These are phyloP conservation scores for Archilochus colubris DNA, from an alignment of 2,113 vertebrate genomes.

Conservation along the genomic window DNA sequence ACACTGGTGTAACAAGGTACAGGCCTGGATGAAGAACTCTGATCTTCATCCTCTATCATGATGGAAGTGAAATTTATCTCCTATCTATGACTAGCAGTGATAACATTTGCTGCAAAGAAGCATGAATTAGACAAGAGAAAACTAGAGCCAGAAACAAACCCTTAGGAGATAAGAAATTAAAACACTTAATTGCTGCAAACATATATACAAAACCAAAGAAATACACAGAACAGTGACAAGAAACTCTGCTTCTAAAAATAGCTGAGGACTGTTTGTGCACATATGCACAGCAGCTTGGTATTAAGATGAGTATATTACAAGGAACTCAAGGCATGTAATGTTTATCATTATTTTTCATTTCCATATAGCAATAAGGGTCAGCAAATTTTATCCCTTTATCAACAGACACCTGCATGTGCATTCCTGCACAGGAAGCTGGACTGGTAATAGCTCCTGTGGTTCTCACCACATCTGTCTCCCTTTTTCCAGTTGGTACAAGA, in stretches of 20 bases:
- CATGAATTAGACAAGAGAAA: background rate
- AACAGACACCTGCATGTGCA: background rate
- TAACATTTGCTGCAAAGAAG: background rate
- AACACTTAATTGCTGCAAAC: constrained; percentile 10
- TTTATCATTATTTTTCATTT: background rate
- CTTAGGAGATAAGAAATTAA: background rate
- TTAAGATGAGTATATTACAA: background rate
- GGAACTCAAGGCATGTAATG: background rate
- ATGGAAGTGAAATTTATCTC: background rate
- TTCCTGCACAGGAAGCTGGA: background rate
- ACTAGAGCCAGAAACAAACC: background rate
- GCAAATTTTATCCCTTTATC: background rate
- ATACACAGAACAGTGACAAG: background rate
- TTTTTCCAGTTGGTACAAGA: background rate
- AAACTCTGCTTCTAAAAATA: background rate
- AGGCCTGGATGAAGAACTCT: background rate
- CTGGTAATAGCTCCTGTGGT: background rate
- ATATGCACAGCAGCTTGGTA: background rate
- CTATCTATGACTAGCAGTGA: background rate
- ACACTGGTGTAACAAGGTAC: too few species aligned
- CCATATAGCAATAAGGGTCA: background rate
- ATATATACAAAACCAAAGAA: constrained; percentile 4
- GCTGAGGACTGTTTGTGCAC: background rate
- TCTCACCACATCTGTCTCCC: background rate
- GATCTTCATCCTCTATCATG: background rate